These are phyloP conservation scores for Vireo altiloquus DNA, from an alignment of 2,113 vertebrate genomes.

Conservation along the genomic window DNA sequence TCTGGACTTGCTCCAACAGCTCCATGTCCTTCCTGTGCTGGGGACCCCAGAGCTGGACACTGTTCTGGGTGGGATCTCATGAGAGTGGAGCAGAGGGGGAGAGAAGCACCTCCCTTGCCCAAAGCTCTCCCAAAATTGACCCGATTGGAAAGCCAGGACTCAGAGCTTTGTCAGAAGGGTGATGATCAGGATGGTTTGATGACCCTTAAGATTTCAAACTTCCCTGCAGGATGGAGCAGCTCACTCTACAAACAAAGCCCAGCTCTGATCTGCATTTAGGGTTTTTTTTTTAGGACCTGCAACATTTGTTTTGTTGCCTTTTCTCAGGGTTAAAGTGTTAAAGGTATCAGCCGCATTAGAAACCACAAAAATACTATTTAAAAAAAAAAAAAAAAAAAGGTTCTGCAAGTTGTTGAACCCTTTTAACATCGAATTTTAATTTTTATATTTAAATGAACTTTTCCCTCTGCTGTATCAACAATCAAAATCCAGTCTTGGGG, in stretches of 20 bases:
- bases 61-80: background rate
- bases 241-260: background rate
- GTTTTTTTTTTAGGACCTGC: no score
- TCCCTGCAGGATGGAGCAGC: background rate
- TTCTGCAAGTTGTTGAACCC: background rate
- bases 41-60: background rate
- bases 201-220: background rate
- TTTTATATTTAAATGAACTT: slow-evolving; percentile 18
- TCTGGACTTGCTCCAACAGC: accelerated
- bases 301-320: background rate
- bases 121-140: background rate
- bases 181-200: background rate
- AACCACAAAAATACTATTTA: background rate
- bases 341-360: background rate
- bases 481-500: background rate
- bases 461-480: background rate
- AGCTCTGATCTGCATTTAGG: background rate
- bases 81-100: no score
- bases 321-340: background rate
- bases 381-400: background rate
- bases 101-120: background rate
- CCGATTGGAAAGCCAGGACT: accelerated
- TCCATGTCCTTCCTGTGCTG: background rate
- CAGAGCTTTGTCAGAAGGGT: background rate
- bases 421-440: background rate